These are phyloP conservation scores for Zygothrica quintamaculata DNA, from an alignment of 2,888 invertebrate species.

Conservation along the genomic window DNA sequence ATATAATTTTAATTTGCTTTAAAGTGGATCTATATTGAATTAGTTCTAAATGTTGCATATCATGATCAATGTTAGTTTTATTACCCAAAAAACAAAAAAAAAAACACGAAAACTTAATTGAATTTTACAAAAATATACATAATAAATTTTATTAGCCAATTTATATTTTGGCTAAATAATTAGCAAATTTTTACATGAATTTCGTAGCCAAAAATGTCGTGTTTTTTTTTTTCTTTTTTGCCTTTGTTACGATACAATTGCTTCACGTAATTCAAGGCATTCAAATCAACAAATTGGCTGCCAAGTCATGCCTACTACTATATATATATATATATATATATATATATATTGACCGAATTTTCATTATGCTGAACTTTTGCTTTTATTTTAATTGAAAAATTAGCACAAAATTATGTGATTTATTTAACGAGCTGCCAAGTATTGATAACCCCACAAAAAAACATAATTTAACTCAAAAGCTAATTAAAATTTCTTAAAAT, in stretches of 20 bases:
- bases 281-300: conserved; percentile 22
- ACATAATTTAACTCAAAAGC: no score
- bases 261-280: conserved; percentile 18
- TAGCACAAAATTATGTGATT: no score
- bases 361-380: no score
- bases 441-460: no score
- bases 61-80: conserved; percentile 56
- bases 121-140: conserved; percentile 38
- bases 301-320: conserved; percentile 21
- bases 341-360: neutral
- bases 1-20: conserved; percentile 62
- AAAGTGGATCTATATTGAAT: conserved; percentile 47
- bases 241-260: neutral
- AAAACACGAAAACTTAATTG: no score
- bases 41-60: conserved; percentile 33
- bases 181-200: conserved; percentile 69
- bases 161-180: conserved; percentile 54
- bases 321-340: conserved; percentile 33
- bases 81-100: conserved; percentile 27
- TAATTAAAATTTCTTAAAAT: no score
- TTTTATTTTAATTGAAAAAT: no score
- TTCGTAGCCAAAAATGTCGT: conserved; percentile 31
- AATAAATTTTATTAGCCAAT: conserved; percentile 62
- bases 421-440: no score
- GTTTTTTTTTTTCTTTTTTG: conserved; percentile 14